Percentiles rank a stretch among this genome's conserved stretches.
Evolutionary conservation across 2,113 vertebrate genomes (phyloP).

Genomic region (Istiophorus platypterus): DNA sequence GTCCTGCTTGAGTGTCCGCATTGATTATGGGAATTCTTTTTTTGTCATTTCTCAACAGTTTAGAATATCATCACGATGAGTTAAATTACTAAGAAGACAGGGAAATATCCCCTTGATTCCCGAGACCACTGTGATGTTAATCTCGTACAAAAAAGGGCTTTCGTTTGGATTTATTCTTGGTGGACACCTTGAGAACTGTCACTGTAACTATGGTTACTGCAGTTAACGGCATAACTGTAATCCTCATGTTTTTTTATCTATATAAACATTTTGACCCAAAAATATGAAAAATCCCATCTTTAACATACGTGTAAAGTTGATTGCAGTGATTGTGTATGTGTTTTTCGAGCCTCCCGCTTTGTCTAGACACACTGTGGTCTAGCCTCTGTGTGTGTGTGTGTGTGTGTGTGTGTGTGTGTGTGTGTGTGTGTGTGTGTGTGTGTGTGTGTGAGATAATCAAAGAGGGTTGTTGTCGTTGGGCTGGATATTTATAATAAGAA

Average conservation of each 20-base stretch:
- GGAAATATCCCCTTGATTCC: too few relatives aligned
- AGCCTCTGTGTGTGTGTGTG: neutral
- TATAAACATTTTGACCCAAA: neutral
- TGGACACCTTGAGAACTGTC: neutral
- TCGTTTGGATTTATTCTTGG: neutral
- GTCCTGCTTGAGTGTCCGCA: too few relatives aligned
- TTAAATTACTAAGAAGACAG: too few relatives aligned
- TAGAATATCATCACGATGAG: too few relatives aligned
- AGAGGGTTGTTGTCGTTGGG: neutral
- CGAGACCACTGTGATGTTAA: too few relatives aligned
- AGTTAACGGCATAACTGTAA: neutral
- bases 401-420: constrained; percentile 14
- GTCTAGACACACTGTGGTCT: constrained; percentile 58
- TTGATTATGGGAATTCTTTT: too few relatives aligned
- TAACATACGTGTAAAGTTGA: constrained; percentile 19
- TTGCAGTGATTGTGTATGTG: constrained; percentile 20
- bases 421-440: constrained; percentile 15
- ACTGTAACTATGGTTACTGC: neutral
- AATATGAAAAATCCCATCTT: constrained; percentile 8
- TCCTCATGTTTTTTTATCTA: neutral
- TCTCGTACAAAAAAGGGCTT: too few relatives aligned
- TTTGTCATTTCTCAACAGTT: too few relatives aligned
- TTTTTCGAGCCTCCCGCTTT: constrained; percentile 24
- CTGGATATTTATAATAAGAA: neutral
- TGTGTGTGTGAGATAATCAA: neutral